These are phyloP conservation scores for Zaprionus bogoriensis DNA, from an alignment of 2,888 invertebrate genomes.

Conservation along the genomic window DNA sequence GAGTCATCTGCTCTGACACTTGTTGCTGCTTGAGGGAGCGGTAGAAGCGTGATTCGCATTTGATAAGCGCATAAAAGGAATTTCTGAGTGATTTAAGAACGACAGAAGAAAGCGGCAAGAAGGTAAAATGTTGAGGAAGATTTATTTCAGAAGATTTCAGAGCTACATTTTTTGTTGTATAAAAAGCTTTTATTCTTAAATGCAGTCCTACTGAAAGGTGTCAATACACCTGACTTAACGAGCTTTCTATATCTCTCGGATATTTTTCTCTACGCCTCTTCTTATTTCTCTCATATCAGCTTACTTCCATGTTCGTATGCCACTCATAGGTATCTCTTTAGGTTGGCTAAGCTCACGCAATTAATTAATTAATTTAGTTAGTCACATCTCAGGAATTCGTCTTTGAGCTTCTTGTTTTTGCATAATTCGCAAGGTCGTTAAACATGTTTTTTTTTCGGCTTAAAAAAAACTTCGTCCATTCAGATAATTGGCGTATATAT, in stretches of 20 bases:
- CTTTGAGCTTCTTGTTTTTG: slow-evolving; percentile 28
- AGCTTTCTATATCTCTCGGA: too few relatives aligned
- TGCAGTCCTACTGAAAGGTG: too few relatives aligned
- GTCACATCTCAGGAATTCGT: slow-evolving; percentile 25
- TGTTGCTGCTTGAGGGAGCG: slow-evolving; percentile 31
- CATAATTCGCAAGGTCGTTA: slow-evolving; percentile 60
- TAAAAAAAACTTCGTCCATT: slow-evolving; percentile 6
- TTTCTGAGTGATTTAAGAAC: neutral
- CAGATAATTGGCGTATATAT: neutral
- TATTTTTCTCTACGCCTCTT: too few relatives aligned
- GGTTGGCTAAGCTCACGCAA: slow-evolving; percentile 31
- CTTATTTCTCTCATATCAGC: too few relatives aligned
- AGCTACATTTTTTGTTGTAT: too few relatives aligned
- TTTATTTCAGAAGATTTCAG: too few relatives aligned
- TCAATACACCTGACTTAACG: too few relatives aligned
- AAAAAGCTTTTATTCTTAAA: too few relatives aligned
- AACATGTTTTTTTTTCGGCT: slow-evolving; percentile 38
- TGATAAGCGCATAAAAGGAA: slow-evolving; percentile 1
- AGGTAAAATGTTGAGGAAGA: too few relatives aligned
- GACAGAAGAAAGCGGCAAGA: neutral
- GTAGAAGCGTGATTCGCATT: neutral
- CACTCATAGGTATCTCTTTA: neutral
- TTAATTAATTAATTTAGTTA: slow-evolving; percentile 30
- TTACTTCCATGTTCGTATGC: neutral
- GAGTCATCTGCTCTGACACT: slow-evolving; percentile 34